Base-by-base conservation (phyloP, 2,797 vertebrate genomes). In the Harpagifer antarcticus region DNA sequence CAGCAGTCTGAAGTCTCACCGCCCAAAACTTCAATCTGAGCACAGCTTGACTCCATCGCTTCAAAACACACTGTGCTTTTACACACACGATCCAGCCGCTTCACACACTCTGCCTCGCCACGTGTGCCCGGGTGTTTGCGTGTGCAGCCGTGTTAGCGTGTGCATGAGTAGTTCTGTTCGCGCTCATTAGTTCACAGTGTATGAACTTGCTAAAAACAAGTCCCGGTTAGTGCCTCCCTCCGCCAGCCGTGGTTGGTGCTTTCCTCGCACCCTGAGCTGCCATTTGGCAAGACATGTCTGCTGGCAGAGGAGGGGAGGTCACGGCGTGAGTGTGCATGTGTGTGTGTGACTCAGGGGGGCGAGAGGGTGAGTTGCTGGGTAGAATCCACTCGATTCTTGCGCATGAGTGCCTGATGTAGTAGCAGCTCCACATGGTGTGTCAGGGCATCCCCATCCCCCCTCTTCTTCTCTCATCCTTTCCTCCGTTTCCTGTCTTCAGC, bases 121-220 rank as follows among this genome's bases (percentile, higher is more conserved):
- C 58, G 48, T 73, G 72, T 73, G 72, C 9, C 4, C 19, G 20
- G 52, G 52, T 23, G 52, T 20, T 48, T 20, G n/a, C 13, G 20
- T 33, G 60, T 15, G 47, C 12, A 54, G 23, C 37, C 17, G 17
- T 17, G 33, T 37, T 37, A 37, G 3, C n/a, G 31, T 72, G 85
- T 81, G 89, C 90, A 84, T 79, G 90, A 79, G 86, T 76, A 78
- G 65, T 86, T 76, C 71, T 56, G 70, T 89, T 80, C 80, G 72
- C 53, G 49, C 78, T 85, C 84, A 91, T 94, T 93, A 94, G 64
- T 84, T 92, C 90, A 91, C 91, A 88, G 85, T 82, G 31, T 81
- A 79, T 92, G 92, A 92, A 85, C 93, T 95, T 16, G 82, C 69
- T 83, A 82, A 93, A 93, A 94, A 93, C 93, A 93, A 88, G 80